Percentiles rank a stretch among this genome's conserved stretches.
phyloP scores from a whole-genome alignment of 2,113 vertebrate species.

The Microtus ochrogaster region DNA sequence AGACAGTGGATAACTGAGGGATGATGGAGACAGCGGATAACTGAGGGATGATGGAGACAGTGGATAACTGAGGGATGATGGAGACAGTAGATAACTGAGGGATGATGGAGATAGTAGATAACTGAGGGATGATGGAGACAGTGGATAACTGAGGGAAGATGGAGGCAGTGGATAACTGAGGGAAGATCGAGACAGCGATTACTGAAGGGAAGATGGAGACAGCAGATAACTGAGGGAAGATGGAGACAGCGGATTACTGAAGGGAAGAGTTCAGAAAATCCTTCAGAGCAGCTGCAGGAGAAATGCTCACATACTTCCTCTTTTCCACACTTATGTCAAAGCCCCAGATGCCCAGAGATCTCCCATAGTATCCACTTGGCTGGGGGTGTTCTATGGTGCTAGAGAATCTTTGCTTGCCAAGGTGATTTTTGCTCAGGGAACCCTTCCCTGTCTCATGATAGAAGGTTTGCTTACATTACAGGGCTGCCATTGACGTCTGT shows the following conservation, averaged over 20 bases:
- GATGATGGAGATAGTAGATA: neutral
- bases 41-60: neutral
- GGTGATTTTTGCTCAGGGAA: neutral
- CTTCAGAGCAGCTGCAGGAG: neutral
- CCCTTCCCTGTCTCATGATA: neutral
- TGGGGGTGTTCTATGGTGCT: neutral
- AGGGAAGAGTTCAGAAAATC: neutral
- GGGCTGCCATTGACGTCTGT: slow-evolving; percentile 28
- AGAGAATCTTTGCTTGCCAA: neutral
- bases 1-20: neutral
- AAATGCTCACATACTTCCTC: no score
- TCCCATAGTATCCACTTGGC: neutral
- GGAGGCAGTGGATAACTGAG: no score
- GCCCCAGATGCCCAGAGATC: neutral
- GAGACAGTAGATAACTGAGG: no score
- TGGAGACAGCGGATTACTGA: neutral
- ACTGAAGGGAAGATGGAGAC: no score
- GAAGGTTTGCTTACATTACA: neutral
- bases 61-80: neutral
- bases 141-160: neutral
- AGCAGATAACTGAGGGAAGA: no score
- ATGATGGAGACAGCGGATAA: no score
- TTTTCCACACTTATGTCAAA: neutral
- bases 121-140: neutral
- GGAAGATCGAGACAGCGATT: neutral